Percentiles rank a stretch among this genome's conserved stretches.
These are phyloP conservation scores for Lysandra coridon DNA, from an alignment of 2,888 invertebrate species.

Conservation along the genomic window DNA sequence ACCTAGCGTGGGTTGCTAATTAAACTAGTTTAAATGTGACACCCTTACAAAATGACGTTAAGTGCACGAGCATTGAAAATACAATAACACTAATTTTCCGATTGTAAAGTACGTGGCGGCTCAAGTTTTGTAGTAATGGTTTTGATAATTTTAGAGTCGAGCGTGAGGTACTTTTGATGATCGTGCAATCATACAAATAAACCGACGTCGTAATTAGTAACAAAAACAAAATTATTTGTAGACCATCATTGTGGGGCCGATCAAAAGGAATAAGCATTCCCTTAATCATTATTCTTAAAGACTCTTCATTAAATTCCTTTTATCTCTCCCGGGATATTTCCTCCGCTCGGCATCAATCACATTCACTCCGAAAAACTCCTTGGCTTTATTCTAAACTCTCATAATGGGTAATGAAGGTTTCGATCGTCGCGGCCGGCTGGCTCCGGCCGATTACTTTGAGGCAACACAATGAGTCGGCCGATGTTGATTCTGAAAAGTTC, in stretches of 20 bases:
- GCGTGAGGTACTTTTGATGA: not conserved
- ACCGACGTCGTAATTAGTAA: conserved; percentile 48
- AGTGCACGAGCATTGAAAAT: conserved; percentile 72
- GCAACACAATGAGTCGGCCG: conserved; percentile 73
- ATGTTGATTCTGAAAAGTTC: conserved; percentile 76
- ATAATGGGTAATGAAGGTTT: conserved; percentile 80
- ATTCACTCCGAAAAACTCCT: conserved; percentile 79
- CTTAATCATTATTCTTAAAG: conserved; percentile 81
- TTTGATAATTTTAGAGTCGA: not conserved
- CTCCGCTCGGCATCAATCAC: conserved; percentile 78
- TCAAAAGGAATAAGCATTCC: conserved; percentile 79
- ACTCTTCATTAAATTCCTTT: conserved; percentile 81
- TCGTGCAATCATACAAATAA: not conserved
- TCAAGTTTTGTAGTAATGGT: not conserved
- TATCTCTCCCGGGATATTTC: conserved; percentile 79
- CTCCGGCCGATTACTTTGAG: conserved; percentile 76
- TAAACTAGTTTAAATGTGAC: conserved; percentile 80
- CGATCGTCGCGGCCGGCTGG: conserved; percentile 73
- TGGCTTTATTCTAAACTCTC: conserved; percentile 81
- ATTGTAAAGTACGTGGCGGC: not conserved
- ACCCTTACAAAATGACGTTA: conserved; percentile 77
- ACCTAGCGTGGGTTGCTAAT: conserved; percentile 80
- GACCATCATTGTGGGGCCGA: conserved; percentile 73
- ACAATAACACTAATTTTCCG: not conserved
- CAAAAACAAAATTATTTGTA: conserved; percentile 73